Evolutionary conservation across 2,113 vertebrate genomes (phyloP).

Genomic region (Phyllostomus hastatus): DNA sequence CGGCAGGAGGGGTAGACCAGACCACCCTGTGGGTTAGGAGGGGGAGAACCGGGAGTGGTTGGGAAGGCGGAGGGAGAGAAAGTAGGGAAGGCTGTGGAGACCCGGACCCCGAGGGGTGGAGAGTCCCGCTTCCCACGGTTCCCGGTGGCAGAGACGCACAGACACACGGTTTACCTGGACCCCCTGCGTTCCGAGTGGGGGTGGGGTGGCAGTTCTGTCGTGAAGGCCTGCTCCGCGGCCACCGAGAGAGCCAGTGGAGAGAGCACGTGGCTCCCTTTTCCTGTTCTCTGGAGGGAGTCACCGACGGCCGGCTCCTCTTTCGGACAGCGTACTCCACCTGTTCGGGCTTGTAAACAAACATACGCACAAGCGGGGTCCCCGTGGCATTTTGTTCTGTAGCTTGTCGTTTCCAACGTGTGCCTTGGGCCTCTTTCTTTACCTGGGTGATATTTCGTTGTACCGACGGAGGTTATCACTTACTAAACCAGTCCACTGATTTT

Average conservation of each 20-base stretch:
- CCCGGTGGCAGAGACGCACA: not conserved
- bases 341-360: not conserved
- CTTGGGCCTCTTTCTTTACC: not conserved
- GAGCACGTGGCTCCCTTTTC: not conserved
- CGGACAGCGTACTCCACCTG: not conserved
- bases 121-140: not conserved
- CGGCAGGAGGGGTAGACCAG: accelerated
- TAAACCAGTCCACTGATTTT: not conserved
- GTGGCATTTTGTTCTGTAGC: not conserved
- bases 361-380: not conserved
- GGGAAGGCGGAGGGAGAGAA: not conserved
- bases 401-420: not conserved
- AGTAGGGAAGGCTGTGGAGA: not conserved
- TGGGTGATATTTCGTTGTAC: not conserved
- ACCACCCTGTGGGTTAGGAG: not conserved
- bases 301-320: not conserved
- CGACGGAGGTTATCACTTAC: not conserved
- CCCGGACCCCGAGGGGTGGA: not conserved
- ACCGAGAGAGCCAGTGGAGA: not conserved
- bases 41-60: not conserved
- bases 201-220: not conserved
- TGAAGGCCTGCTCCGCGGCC: not conserved
- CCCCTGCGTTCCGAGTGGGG: not conserved
- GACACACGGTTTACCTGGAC: not conserved
- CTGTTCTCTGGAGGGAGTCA: not conserved